These are phyloP conservation scores for Trichopria drosophilae DNA, from an alignment of 2,888 invertebrate species.

Conservation along the genomic window DNA sequence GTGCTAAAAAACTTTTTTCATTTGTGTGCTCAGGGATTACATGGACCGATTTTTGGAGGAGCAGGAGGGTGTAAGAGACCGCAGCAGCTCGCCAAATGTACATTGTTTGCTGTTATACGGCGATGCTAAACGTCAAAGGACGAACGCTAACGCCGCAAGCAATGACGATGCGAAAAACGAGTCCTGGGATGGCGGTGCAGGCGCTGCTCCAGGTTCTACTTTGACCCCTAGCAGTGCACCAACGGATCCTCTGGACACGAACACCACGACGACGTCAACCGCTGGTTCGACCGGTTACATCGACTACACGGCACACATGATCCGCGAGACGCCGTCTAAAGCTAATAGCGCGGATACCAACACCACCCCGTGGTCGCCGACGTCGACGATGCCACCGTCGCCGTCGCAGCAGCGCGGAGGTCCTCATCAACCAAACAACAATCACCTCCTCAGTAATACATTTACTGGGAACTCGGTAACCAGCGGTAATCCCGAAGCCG, in stretches of 20 bases:
- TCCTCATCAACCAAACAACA: conserved; percentile 38
- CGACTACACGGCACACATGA: conserved; percentile 33
- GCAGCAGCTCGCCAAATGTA: conserved; percentile 74
- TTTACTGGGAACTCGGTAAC: conserved; percentile 25
- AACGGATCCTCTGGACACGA: conserved; percentile 24
- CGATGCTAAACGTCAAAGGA: conserved; percentile 53
- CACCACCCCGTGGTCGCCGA: conserved; percentile 22
- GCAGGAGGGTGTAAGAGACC: conserved; percentile 70
- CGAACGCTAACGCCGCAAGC: conserved; percentile 41
- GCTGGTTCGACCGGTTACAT: conserved; percentile 27
- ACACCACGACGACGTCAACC: conserved; percentile 16
- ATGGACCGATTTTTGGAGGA: conserved; percentile 92
- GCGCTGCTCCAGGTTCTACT: conserved; percentile 18
- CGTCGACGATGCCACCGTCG: conserved; percentile 25
- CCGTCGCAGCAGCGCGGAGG: conserved; percentile 34
- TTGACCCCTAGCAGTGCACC: neutral
- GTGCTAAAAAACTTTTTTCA: no score
- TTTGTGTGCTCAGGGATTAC: conserved; percentile 82
- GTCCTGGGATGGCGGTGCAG: conserved; percentile 45
- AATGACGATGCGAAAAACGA: conserved; percentile 44
- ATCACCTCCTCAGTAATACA: conserved; percentile 18
- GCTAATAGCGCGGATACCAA: conserved; percentile 13
- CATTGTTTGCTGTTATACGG: conserved; percentile 58
- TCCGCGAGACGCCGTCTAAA: conserved; percentile 29
- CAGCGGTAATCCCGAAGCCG: conserved; percentile 25